A percentile compares a stretch with the other conserved stretches of the same genome.
Evolutionary conservation across 2,888 invertebrate species (phyloP).

Genomic region (Aphidoletes aphidimyza): DNA sequence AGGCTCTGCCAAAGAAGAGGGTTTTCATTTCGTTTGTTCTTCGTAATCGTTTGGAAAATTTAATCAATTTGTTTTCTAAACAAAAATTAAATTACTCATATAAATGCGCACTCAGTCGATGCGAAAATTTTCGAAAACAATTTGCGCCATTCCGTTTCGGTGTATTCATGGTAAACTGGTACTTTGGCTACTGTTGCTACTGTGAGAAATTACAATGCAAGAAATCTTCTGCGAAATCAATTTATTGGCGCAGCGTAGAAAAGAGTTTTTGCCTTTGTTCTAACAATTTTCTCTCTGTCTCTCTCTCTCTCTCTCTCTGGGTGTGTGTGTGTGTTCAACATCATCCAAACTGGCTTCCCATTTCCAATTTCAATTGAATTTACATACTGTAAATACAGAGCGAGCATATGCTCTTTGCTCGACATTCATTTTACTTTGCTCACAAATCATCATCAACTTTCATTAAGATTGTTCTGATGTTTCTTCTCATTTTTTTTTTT

Average conservation of each 20-base stretch:
- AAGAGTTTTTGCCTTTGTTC: constrained; percentile 18
- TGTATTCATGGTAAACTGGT: too few relatives aligned
- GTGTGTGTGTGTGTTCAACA: too few relatives aligned
- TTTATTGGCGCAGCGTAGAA: too few relatives aligned
- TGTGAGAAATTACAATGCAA: constrained; percentile 8
- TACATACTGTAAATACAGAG: constrained; percentile 41
- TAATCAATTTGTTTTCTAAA: constrained; percentile 53
- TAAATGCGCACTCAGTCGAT: background rate
- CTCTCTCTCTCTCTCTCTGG: too few relatives aligned
- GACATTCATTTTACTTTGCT: constrained; percentile 33
- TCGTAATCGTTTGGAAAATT: constrained; percentile 53
- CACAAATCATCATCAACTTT: constrained; percentile 53
- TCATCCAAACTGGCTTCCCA: background rate
- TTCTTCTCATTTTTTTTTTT: background rate
- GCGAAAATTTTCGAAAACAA: background rate
- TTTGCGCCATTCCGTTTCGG: too few relatives aligned
- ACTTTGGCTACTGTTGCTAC: too few relatives aligned
- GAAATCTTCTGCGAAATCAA: background rate
- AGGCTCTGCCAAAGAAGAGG: constrained; percentile 40
- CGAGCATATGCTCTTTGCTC: background rate
- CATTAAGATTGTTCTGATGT: constrained; percentile 34
- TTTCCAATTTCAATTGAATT: constrained; percentile 47
- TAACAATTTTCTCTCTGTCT: background rate
- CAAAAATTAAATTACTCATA: constrained; percentile 53
- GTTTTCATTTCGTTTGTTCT: constrained; percentile 52